Conservation (phyloP, 2,888 invertebrate species). For the Cantharis rufa region DNA sequence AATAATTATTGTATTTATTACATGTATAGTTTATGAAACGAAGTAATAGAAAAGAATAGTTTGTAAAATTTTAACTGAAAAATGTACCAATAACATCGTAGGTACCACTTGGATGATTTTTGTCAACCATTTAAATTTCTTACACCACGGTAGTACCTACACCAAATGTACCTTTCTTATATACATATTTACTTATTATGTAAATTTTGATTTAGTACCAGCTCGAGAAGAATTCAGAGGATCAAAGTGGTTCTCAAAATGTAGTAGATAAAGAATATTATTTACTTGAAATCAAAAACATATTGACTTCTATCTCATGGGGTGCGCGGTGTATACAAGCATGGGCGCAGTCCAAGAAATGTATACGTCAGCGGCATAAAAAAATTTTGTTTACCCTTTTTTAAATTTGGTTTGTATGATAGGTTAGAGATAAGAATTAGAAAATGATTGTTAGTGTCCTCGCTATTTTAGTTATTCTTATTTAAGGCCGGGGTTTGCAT, state of each 20-base stretch:
- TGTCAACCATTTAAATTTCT: background rate
- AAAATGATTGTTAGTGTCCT: background rate
- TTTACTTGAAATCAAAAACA: background rate
- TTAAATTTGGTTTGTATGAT: background rate
- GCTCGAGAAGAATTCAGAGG: background rate
- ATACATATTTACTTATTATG: background rate
- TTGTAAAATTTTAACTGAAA: background rate
- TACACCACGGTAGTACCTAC: background rate
- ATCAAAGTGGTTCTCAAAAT: background rate
- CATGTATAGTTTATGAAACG: background rate
- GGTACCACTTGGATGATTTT: background rate
- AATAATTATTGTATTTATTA: slow-evolving; percentile 8
- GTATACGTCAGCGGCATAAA: background rate
- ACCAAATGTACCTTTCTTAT: background rate
- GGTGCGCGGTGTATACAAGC: background rate
- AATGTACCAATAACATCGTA: background rate
- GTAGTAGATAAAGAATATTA: background rate
- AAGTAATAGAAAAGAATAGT: background rate
- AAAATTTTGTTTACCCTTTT: background rate
- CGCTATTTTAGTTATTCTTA: background rate
- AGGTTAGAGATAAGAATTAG: background rate
- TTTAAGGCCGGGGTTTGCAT: background rate
- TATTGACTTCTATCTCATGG: background rate
- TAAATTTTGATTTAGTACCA: background rate
- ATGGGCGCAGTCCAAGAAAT: background rate